These are phyloP conservation scores for Heliconius melpomene DNA, from an alignment of 1,140 invertebrate species.

Conservation along the genomic window DNA sequence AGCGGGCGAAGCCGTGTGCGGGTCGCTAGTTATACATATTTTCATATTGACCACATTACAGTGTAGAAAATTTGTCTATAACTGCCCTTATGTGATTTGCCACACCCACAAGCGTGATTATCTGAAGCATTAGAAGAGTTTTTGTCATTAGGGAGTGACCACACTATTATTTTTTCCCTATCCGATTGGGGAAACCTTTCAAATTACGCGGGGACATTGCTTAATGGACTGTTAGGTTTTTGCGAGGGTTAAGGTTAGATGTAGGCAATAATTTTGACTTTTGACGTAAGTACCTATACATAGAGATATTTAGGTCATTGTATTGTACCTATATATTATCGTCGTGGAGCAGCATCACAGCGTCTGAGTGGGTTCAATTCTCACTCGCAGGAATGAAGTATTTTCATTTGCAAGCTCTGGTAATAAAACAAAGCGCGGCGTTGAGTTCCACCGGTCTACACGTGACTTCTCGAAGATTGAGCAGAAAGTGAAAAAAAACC, in stretches of 20 bases:
- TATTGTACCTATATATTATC: background rate
- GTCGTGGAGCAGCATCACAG: too few species aligned
- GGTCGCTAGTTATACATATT: background rate
- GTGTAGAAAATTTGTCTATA: background rate
- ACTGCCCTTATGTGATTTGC: constrained; percentile 6
- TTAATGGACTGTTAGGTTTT: constrained; percentile 19
- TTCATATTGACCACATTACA: background rate
- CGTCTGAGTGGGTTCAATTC: too few species aligned
- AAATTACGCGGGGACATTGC: constrained; percentile 38
- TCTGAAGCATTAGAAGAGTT: constrained; percentile 42
- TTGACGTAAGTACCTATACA: background rate
- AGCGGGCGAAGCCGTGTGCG: too few species aligned
- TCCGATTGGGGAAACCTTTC: constrained; percentile 31
- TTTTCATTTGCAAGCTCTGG: too few species aligned
- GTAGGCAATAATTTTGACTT: constrained; percentile 2
- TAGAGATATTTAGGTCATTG: background rate
- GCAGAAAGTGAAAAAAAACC: too few species aligned
- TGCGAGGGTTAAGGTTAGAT: constrained; percentile 10
- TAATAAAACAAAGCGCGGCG: too few species aligned
- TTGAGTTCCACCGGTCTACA: too few species aligned
- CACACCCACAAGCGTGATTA: constrained; percentile 40
- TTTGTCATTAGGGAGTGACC: constrained; percentile 46
- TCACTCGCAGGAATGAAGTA: too few species aligned
- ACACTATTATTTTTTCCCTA: constrained; percentile 41
- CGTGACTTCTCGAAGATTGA: too few species aligned